Base-by-base conservation (phyloP, 2,113 vertebrate species). In the Scomber scombrus region DNA sequence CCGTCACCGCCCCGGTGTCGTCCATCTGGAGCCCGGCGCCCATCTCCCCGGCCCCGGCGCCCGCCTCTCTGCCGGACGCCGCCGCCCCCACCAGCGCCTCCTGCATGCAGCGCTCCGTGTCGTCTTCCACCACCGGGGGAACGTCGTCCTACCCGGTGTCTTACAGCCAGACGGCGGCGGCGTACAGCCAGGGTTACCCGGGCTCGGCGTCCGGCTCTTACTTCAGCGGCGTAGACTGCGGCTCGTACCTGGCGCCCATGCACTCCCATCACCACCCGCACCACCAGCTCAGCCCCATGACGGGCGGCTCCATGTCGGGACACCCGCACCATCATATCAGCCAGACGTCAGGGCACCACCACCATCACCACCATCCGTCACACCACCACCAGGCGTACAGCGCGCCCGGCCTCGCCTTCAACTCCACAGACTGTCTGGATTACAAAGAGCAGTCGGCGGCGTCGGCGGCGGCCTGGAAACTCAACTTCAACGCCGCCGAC, bases 1-100 rank as follows among this genome's bases (percentile, higher is more conserved):
- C 96, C 2, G 92, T 96, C 84, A 95, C 96, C 49, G 94, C 96
- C 3, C 95, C 97, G 0, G 94, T 97, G 0, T 97, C 97, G 0
- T 97, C 97, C 90, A 98, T 99, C 93, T 98, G 97, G 97, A 98
- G 97, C 87, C 98, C 98, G 0, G 98, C 98, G 1, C 97, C 97
- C 74, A 97, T 98, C 94, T 99, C 97, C 0, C 98, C 97, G 0
- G 94, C 96, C 5, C 94, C 96, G 0, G 96, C 95, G 0, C 95
- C 97, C 0, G 78, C 94, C 12, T 74, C 95, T 0, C 92, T 96
- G 54, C 95, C 97, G 0, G 95, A 97, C 90, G 92, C 96, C 0
- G 83, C 95, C 26, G 94, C 95, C 0, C 94, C 96, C 0, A 76
- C 95, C 55, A 95, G 96, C 3, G 96, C 97, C 0, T 98, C 98